A percentile compares a stretch with the other conserved stretches of the same genome.
Conservation (phyloP, 2,797 vertebrate species). For the Chrosomus eos region DNA sequence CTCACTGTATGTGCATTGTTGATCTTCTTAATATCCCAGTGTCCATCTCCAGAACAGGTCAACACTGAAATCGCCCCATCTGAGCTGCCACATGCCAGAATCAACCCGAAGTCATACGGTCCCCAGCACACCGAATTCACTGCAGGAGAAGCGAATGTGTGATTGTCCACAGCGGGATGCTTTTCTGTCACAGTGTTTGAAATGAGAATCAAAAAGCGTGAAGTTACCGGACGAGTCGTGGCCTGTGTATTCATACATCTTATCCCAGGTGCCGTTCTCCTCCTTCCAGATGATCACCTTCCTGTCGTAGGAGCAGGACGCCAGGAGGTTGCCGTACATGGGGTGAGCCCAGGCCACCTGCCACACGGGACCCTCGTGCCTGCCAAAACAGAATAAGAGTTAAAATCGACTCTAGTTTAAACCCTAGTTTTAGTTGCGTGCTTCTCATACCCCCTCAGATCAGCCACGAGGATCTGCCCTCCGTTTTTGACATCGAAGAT, state of each 20-base stretch:
- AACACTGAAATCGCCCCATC: slow-evolving; percentile 95
- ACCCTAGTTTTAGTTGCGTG: not conserved
- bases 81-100: slow-evolving; percentile 95
- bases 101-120: slow-evolving; percentile 92
- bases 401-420: not conserved
- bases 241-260: slow-evolving; percentile 94
- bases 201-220: not conserved
- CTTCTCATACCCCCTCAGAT: slow-evolving; percentile 88
- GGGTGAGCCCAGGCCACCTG: slow-evolving; percentile 98
- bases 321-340: slow-evolving; percentile 95
- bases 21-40: slow-evolving; percentile 98
- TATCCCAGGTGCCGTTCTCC: slow-evolving; percentile 95
- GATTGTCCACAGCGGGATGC: not conserved
- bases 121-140: slow-evolving; percentile 97
- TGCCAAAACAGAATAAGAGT: slow-evolving; percentile 59
- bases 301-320: slow-evolving; percentile 96
- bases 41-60: slow-evolving; percentile 91
- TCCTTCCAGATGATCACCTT: slow-evolving; percentile 98
- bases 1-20: slow-evolving; percentile 95
- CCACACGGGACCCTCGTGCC: slow-evolving; percentile 98
- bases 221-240: slow-evolving; percentile 93
- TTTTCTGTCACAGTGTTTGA: not conserved
- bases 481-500: slow-evolving; percentile 97
- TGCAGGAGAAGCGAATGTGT: not conserved
- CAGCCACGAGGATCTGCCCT: slow-evolving; percentile 94